A percentile compares a stretch with the other conserved stretches of the same genome.
Conservation (phyloP, 1,140 invertebrate genomes). For the Heliothis subflexa region DNA sequence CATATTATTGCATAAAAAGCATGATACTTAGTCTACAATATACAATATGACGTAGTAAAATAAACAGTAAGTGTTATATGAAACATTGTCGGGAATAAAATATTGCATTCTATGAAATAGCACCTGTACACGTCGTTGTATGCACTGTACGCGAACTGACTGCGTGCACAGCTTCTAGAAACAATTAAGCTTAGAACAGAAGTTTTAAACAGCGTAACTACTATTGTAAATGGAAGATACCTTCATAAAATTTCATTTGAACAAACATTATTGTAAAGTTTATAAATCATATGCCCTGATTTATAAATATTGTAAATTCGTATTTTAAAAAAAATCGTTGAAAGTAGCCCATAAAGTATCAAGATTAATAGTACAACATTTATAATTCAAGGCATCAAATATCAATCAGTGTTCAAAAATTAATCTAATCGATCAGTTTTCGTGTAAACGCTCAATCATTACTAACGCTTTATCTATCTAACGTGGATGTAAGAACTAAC, state of each 20-base stretch:
- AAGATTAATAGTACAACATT: neutral
- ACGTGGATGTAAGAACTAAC: neutral
- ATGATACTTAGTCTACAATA: slow-evolving; percentile 7
- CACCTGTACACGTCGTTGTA: slow-evolving; percentile 28
- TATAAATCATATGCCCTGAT: neutral
- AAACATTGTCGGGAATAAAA: slow-evolving; percentile 11
- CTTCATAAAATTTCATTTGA: neutral
- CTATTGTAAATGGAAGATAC: neutral
- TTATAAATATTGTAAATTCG: neutral
- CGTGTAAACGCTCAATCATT: slow-evolving; percentile 45
- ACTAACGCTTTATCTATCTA: slow-evolving; percentile 36
- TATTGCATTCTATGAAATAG: slow-evolving; percentile 56
- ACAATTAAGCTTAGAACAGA: neutral
- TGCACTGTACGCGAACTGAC: neutral
- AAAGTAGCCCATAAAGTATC: neutral
- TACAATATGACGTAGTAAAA: neutral
- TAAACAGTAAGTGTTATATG: neutral
- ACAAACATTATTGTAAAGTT: neutral
- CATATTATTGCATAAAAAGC: slow-evolving; percentile 18
- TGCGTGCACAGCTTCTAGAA: slow-evolving; percentile 9
- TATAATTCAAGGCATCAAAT: slow-evolving; percentile 16
- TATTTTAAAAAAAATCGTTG: neutral
- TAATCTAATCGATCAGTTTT: slow-evolving; percentile 15
- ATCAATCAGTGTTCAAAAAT: slow-evolving; percentile 24
- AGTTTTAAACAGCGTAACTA: neutral